phyloP scores from a whole-genome alignment of 1,140 invertebrate genomes.

The Heterodera carotae region DNA sequence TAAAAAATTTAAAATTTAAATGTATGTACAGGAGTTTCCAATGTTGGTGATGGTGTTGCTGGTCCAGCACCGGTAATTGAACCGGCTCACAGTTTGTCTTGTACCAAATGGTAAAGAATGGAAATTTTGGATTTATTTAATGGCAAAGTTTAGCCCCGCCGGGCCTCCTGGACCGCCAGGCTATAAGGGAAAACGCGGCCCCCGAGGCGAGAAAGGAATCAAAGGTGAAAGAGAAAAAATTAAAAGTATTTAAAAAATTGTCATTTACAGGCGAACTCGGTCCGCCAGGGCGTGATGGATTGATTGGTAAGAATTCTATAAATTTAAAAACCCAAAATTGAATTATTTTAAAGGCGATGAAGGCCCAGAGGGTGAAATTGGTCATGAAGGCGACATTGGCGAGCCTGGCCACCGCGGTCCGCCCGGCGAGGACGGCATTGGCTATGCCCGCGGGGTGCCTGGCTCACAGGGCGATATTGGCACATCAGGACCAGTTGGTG shows the following conservation, averaged over 20 bases:
- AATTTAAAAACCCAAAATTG: background rate
- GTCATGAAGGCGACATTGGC: constrained; percentile 37
- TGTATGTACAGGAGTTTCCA: no score
- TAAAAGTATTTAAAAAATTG: background rate
- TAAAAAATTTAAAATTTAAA: no score
- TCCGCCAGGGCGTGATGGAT: constrained; percentile 28
- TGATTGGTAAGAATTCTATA: constrained; percentile 7
- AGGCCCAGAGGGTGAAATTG: constrained; percentile 34
- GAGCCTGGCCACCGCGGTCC: constrained; percentile 21
- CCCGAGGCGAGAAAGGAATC: constrained; percentile 26
- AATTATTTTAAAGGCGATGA: constrained; percentile 27
- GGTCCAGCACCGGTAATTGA: background rate
- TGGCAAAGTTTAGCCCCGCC: constrained; percentile 46
- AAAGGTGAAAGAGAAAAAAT: background rate
- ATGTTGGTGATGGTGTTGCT: background rate
- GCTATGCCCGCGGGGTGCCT: constrained; percentile 40
- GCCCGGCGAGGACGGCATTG: constrained; percentile 38
- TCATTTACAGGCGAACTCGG: background rate
- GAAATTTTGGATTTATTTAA: background rate
- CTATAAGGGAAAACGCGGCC: constrained; percentile 25
- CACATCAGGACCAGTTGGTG: constrained; percentile 33
- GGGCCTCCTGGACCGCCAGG: constrained; percentile 41
- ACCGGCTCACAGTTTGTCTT: background rate
- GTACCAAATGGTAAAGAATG: background rate
- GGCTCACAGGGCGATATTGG: constrained; percentile 47